A percentile compares a stretch with the other conserved stretches of the same genome.
These are phyloP conservation scores for Alosa sapidissima DNA, from an alignment of 2,797 vertebrate species.

Conservation along the genomic window DNA sequence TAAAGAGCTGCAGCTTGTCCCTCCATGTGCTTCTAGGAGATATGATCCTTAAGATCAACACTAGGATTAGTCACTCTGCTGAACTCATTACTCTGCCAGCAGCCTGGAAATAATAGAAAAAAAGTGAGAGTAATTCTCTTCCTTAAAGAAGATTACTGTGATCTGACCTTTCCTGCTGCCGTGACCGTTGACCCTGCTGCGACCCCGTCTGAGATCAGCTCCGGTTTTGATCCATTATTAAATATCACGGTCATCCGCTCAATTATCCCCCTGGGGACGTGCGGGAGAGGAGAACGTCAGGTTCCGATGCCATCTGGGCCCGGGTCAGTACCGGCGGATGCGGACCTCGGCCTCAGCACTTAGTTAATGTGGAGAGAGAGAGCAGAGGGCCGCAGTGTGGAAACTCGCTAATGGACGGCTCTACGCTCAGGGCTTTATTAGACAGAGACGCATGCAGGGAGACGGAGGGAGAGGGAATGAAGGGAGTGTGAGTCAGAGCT, in stretches of 20 bases:
- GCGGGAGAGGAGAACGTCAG: neutral
- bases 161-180: neutral
- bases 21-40: neutral
- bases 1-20: neutral
- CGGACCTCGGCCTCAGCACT: neutral
- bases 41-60: neutral
- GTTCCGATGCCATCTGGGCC: neutral
- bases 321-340: neutral
- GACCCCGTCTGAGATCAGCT: neutral
- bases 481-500: neutral
- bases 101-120: neutral
- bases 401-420: neutral
- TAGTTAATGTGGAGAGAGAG: neutral
- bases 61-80: neutral
- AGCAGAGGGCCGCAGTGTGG: neutral
- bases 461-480: neutral
- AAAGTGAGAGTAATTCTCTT: neutral
- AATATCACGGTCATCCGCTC: neutral
- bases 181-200: neutral
- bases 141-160: constrained; percentile 2
- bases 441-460: neutral
- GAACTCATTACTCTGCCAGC: neutral
- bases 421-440: neutral
- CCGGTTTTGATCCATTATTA: constrained; percentile 1
- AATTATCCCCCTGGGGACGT: neutral